Percentiles rank a stretch among this genome's conserved stretches.
Conservation (phyloP, 1,140 invertebrate genomes). For the Akabosia matsudoensis region DNA sequence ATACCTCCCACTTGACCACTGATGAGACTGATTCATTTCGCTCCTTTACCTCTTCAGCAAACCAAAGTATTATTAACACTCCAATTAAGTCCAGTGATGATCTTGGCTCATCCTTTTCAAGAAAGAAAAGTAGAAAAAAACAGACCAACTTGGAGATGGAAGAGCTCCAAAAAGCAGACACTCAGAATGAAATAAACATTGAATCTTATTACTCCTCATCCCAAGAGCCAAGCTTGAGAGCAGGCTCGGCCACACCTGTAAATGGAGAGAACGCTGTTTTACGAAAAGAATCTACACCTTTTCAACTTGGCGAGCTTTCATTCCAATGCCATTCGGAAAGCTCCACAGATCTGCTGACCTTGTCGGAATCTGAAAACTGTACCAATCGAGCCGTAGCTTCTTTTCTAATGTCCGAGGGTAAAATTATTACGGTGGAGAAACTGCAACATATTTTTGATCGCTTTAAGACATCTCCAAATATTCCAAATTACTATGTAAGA, state of each 20-base stretch:
- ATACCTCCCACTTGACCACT: background rate
- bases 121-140: no score
- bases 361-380: background rate
- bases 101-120: no score
- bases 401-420: background rate
- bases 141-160: no score
- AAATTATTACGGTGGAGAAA: conserved; percentile 20
- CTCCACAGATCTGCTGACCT: background rate
- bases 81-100: background rate
- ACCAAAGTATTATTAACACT: background rate
- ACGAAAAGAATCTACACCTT: background rate
- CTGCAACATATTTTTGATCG: conserved; percentile 28
- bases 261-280: background rate
- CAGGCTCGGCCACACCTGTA: background rate
- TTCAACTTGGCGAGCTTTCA: background rate
- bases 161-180: background rate
- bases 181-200: background rate
- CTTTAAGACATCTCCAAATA: conserved; percentile 14
- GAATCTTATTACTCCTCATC: background rate
- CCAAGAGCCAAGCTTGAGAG: background rate
- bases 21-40: conserved; percentile 1
- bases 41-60: background rate
- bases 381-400: background rate
- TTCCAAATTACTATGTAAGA: conserved; percentile 17
- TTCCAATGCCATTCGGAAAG: background rate